Evolutionary conservation across 2,113 vertebrate species (phyloP).

Genomic region (Rhinoptilus africanus): DNA sequence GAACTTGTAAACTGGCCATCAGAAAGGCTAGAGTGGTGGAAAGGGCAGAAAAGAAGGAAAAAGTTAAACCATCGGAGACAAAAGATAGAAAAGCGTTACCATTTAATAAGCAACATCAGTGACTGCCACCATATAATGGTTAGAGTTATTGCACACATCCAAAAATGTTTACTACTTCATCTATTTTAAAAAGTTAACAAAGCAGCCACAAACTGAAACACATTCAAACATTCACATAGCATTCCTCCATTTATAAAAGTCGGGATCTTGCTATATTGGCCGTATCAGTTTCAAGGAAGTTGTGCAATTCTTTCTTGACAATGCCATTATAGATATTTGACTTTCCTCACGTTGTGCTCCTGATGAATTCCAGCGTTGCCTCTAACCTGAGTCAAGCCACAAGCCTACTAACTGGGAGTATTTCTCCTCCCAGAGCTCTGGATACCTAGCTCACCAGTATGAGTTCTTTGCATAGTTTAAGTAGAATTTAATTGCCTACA

Average conservation of each 20-base stretch:
- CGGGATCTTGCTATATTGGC: not conserved
- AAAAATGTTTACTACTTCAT: not conserved
- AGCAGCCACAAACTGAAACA: not conserved
- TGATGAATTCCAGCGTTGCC: not conserved
- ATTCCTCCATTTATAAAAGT: not conserved
- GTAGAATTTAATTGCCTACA: not conserved
- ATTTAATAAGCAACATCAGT: not conserved
- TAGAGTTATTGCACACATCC: not conserved
- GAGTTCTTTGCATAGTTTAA: not conserved
- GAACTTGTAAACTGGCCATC: slow-evolving; percentile 22
- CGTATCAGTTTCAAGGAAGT: not conserved
- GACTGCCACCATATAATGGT: not conserved
- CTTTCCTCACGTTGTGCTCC: not conserved
- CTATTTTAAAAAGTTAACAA: not conserved
- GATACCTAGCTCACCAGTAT: not conserved
- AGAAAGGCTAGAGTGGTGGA: not conserved
- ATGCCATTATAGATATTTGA: not conserved
- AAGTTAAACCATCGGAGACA: not conserved
- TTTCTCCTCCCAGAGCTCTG: not conserved
- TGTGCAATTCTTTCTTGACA: not conserved
- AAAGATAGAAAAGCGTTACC: not conserved
- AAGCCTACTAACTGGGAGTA: not conserved
- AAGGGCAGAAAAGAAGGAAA: not conserved
- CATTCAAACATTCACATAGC: not conserved
- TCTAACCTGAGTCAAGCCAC: not conserved